Conservation (phyloP, 2,797 vertebrate species). For the Paramormyrops hopkinsi region DNA sequence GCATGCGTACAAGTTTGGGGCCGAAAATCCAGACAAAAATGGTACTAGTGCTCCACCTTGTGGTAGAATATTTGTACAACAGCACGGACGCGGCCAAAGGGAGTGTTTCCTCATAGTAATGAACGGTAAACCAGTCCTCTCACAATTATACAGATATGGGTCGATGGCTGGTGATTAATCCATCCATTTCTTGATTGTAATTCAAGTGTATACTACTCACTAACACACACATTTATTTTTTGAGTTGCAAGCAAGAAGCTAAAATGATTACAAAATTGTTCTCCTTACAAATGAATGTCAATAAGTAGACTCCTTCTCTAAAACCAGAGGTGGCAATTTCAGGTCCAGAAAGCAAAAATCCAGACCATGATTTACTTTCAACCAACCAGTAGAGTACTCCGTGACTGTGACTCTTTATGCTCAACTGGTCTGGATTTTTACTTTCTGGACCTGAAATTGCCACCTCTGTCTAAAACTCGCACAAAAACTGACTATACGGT, state of each 20-base stretch:
- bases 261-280: neutral
- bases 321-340: too few species aligned
- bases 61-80: conserved; percentile 35
- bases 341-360: too few species aligned
- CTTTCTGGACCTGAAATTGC: too few species aligned
- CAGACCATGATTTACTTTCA: too few species aligned
- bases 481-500: neutral
- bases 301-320: neutral
- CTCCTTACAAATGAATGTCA: neutral
- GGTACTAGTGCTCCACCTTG: conserved; percentile 52
- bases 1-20: neutral
- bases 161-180: neutral
- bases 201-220: neutral
- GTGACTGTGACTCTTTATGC: too few species aligned
- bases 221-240: neutral
- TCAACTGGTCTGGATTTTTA: too few species aligned
- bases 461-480: neutral
- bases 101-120: neutral
- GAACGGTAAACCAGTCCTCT: neutral
- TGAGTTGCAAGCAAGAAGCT: neutral
- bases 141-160: neutral
- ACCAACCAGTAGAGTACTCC: too few species aligned
- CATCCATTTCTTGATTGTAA: neutral
- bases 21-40: conserved; percentile 21
- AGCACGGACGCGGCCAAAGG: neutral